Base-by-base conservation (phyloP, 2,888 invertebrate genomes). In the Ernsta delagoae region DNA sequence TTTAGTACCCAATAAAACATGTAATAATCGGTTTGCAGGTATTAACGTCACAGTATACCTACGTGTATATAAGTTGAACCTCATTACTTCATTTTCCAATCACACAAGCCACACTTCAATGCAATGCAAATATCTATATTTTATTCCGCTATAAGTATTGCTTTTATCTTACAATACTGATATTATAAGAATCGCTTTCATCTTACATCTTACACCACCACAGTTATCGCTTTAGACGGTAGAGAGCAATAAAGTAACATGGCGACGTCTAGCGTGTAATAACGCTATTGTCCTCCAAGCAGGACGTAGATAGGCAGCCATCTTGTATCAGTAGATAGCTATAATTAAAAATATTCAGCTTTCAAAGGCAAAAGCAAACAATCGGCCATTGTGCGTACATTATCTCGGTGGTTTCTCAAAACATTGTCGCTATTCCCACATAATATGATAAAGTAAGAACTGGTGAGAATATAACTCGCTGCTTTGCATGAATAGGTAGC, bases 251-350 rank as follows among this genome's bases (percentile, higher is more conserved):
- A n/a, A n/a, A n/a, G n/a, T n/a, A n/a, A n/a, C n/a, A 24, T 24
- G 24, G 69, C 70, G 66, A 69, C 69, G 69, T 60, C 69, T 67
- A 64, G 65, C 70, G 67, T 67, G 67, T 70, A 69, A 72, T 70
- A 72, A 66, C 72, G 65, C 72, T 64, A 72, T 72, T 72, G 72
- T 72, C 70, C 70, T 69, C 70, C 70, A 50, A 9, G 8, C 59
- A 43, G 24, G 43, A 64, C 16, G 36, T 57, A 65, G 65, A 66
- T 59, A 66, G 60, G 60, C 60, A 60, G 59, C 45, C 57, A 45
- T 59, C 59, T 48, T 60, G 12, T 66, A 60, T 54, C 60, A 66
- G 66, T 7, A 60, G 67, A 67, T 67, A 67, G 60, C 60, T 67
- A 36, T 60, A 54, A 67, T 61, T 66, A 66, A 66, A 61, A 67